Base-by-base conservation (phyloP, 2,888 invertebrate genomes). In the Tipula lateralis region DNA sequence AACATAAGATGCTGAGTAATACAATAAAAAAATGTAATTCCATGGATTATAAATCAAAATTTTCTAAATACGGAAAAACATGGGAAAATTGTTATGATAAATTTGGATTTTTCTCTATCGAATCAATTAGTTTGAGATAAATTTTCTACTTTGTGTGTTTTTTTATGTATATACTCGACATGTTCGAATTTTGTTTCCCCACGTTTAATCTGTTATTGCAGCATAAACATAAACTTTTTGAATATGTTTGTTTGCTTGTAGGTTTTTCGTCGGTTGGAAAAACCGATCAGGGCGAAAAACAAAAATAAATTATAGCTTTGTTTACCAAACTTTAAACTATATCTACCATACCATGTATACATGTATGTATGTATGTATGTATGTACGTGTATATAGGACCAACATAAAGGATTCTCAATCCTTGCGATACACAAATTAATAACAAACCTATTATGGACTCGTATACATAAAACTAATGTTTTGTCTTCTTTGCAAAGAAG, bases 1-100 rank as follows among this genome's bases (percentile, higher is more conserved):
- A 66, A 66, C 66, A n/a, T n/a, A 66, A 66, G 66, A 66, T 66
- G 66, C 66, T 66, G 66, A 66, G 66, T 50, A 50, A 50, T 50
- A 50, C 16, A n/a, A 44, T n/a, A 36, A 16, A 16, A 50, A 50
- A 50, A 50, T 5, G 3, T 16, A 50, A 50, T 50, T 16, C 44
- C 44, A 19, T 66, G 66, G 66, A 66, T 66, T 66, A 66, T 66
- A 66, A 66, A 66, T 66, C 66, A 66, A n/a, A 66, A 66, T 66
- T 66, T 66, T 66, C 66, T 3, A 66, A 66, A 24, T 66, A 66
- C 24, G 66, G 66, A 24, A 24, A 66, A 66, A 24, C 66, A 24
- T 66, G 24, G 12, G 13, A 66, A 24, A 66, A 24, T 9, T 66
- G 2, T 66, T 66, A 66, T 66, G 66, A 66, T 66, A 66, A 66